Base-by-base conservation (phyloP, 2,113 vertebrate genomes). In the Myiopsitta monachus region DNA sequence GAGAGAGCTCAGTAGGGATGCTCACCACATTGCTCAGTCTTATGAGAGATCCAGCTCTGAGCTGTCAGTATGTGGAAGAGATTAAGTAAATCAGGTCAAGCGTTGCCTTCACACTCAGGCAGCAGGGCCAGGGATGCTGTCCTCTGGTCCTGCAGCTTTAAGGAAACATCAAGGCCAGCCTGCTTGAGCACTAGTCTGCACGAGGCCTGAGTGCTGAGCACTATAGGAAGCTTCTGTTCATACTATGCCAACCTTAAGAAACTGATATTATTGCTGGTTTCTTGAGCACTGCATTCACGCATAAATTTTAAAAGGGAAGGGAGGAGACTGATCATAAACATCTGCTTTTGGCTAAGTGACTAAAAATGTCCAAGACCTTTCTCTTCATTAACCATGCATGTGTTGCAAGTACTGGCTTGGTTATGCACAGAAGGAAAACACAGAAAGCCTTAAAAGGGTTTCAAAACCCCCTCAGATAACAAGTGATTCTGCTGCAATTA, bases 1-100 rank as follows among this genome's bases (percentile, higher is more conserved):
- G 67, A 44, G 39, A 27, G 9, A 38, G 33, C 87, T 44, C 67
- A 4, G 28, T 2, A 27, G 19, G 43, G 90, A 72, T 33, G 80
- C 51, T 67, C n/a, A 5, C 14, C 3, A 0, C 43, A 7, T 15
- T 1, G 1, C 33, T 23, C 0, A 0, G 80, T 61, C 41, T 38
- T n/a, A 0, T 3, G 74, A 41, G 28, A 6, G 28, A 38, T 9
- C 41, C 59, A 22, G 46, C 3, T 21, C 9, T 1, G 14, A 63
- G 73, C 85, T 47, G 55, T 6, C 33, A 52, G 63, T 6, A 78
- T 72, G 80, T 57, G 69, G 78, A 75, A 51, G 31, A 33, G 22
- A 84, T 59, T 44, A 66, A 87, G 51, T 36, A 85, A 92, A 83
- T 28, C 31, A 80, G 83, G 86, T 68, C 90, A 88, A 2, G 1